A percentile compares a stretch with the other conserved stretches of the same genome.
Evolutionary conservation across 2,797 vertebrate species (phyloP).

Genomic region (Urosaurus nigricauda): DNA sequence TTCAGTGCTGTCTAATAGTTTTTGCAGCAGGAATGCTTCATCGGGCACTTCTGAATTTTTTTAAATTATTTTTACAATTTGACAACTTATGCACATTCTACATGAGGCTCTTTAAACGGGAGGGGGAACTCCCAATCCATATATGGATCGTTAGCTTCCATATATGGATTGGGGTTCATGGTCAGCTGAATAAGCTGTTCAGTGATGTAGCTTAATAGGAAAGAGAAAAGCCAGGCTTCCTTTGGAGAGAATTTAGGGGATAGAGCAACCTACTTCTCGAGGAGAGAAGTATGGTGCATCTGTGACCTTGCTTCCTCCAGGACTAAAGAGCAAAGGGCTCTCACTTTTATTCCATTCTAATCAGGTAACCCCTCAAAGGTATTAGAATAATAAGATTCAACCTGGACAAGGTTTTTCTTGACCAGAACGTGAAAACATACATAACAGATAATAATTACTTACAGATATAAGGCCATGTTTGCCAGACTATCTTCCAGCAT

Average conservation of each 20-base stretch:
- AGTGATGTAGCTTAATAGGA: not conserved
- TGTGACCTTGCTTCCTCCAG: not conserved
- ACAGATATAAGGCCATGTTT: not conserved
- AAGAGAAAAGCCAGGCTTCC: no score
- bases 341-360: not conserved
- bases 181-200: not conserved
- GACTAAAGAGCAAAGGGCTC: not conserved
- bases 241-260: not conserved
- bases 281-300: not conserved
- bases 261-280: not conserved
- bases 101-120: no score
- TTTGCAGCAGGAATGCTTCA: no score
- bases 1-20: no score
- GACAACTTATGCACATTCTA: no score
- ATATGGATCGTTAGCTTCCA: no score
- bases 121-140: no score
- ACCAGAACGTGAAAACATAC: not conserved
- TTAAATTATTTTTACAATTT: no score
- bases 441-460: not conserved
- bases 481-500: not conserved
- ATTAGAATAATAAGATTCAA: not conserved
- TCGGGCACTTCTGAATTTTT: no score
- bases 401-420: not conserved
- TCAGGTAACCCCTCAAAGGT: not conserved
- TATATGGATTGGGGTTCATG: no score